Base-by-base conservation (phyloP, 2,797 vertebrate genomes). In the Spinibarbus caldwelli region DNA sequence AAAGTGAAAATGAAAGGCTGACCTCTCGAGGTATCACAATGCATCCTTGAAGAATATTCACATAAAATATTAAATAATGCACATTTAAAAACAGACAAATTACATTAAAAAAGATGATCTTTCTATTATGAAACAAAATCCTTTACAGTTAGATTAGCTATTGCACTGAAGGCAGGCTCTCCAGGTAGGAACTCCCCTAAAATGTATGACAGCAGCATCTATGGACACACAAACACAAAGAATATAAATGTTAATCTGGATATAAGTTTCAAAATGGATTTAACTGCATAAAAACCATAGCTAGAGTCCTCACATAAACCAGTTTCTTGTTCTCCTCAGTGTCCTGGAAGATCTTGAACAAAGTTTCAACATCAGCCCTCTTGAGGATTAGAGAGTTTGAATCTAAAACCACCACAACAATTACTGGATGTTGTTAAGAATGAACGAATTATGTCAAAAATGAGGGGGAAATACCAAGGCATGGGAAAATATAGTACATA, bases 301-400 rank as follows among this genome's bases (percentile, higher is more conserved):
- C 12, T 38, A 12, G 41, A 26, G 52, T 71, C 94, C 95, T 95
- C 43, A 96, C 96, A 90, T 95, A 95, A 11, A 94, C 87, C 87
- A 96, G 87, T 23, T 86, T 94, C 92, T 95, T 95, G 91, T 96
- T 96, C 86, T 92, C 91, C 73, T 95, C 91, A 0, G 76, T 8
- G 78, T 96, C 89, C 90, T 96, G 96, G 85, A 96, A 95, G 68
- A 94, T 77, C 87, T 93, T 94, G 82, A 96, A 95, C 70, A 94
- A 89, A 0, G 86, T 85, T 82, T 95, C 94, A 90, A 96, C 52
- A 57, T 95, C 92, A 0, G 89, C 90, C 88, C 95, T 96, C 91
- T 94, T 95, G 78, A 95, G 84, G 49, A 95, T 68, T 0, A 92
- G 88, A 57, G 83, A 88, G 41, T 88, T 92, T 78, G 94, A 92